Conservation (phyloP, 2,888 invertebrate genomes). For the Ferrisia virgata region DNA sequence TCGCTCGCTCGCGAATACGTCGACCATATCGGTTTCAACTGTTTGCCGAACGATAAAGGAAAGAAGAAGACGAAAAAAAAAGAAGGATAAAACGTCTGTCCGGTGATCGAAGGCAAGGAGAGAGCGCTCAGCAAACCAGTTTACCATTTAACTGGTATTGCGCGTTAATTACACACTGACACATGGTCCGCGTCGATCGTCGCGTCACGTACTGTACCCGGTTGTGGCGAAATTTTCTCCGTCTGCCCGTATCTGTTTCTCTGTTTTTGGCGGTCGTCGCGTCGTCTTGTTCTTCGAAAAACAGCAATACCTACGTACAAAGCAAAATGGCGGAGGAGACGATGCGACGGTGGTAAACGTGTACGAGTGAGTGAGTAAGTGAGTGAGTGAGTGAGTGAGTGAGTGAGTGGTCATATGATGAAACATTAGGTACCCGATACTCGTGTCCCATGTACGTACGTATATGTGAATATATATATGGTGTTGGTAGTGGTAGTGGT, state of each 20-base stretch:
- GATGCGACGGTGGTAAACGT: neutral
- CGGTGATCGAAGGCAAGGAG: neutral
- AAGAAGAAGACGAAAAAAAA: neutral
- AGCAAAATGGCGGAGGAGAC: too few species aligned
- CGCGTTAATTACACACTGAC: conserved; percentile 8
- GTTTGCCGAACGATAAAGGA: neutral
- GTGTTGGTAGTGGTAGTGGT: too few species aligned
- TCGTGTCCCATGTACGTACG: neutral
- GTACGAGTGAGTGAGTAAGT: too few species aligned
- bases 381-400: neutral
- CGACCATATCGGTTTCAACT: conserved; percentile 10
- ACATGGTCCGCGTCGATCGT: neutral
- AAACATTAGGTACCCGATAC: too few species aligned
- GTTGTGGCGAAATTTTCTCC: conserved; percentile 24
- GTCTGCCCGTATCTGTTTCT: neutral
- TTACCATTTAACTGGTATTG: conserved; percentile 29
- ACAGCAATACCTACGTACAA: too few species aligned
- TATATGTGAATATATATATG: too few species aligned
- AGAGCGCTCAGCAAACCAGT: neutral
- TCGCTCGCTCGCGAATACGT: neutral
- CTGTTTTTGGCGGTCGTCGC: conserved; percentile 5
- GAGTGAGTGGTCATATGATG: neutral
- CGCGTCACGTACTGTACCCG: neutral
- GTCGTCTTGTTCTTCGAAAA: neutral
- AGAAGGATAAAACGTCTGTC: neutral